Evolutionary conservation across 1,140 invertebrate genomes (phyloP), one percentile per base, ranked within the genome.

Genomic region (Drosophila albomicans): DNA sequence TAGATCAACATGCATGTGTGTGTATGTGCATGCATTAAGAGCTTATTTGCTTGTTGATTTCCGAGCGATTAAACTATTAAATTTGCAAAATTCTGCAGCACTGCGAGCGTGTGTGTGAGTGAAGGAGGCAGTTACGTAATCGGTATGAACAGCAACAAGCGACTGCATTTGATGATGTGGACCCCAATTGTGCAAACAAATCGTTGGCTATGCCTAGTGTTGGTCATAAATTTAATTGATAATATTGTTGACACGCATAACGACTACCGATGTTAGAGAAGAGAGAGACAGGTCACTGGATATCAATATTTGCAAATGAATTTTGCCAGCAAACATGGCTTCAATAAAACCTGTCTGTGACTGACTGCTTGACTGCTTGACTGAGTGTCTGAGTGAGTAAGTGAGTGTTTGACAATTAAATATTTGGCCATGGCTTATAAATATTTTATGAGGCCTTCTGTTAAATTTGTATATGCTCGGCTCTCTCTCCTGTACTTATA

Each of bases 341-440:
- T 5, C 61, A 48, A 81, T 64, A 81, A 64, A 72, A 43, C 56
- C 56, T 58, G 52, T 10, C 45, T 28, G 13, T 38, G 52, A 13
- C n/a, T 28, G 30, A 56, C 8, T 45, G 38, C 2, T 6, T 25
- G 8, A 15, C 32, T 32, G 32, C 5, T 2, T 38, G 38, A 56
- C 8, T 46, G 20, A n/a, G 41, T 45, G 25, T 5, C 15, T 25
- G 16, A 38, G 15, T 57, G 11, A 5, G 10, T 30, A 10, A 5
- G 45, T 56, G 10, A 69, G 48, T 84, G 81, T 85, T 85, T 85
- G 77, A 45, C 70, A 75, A 88, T 80, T 88, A 84, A 87, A 87
- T 79, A 88, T 87, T 87, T 87, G 69, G 61, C 71, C 67, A 87
- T 79, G 76, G 81, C 67, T 78, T 85, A 85, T 85, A 85, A 85